Conservation (phyloP, 2,113 vertebrate genomes). For the Hassar affinis region DNA sequence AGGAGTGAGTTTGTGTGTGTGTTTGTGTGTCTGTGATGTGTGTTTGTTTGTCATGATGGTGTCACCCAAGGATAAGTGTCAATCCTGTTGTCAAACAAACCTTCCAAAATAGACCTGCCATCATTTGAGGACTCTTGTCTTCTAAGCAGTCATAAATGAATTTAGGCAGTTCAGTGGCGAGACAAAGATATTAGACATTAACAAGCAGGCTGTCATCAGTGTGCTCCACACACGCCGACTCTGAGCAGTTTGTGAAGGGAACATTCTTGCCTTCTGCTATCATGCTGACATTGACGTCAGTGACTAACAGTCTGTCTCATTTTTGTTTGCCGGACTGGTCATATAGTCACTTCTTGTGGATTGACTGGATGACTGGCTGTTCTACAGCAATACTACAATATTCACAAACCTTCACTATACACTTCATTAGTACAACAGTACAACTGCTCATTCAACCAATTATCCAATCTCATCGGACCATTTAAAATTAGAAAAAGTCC, state of each 20-base stretch:
- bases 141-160: constrained; percentile 4
- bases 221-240: constrained; percentile 20
- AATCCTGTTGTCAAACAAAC: constrained; percentile 38
- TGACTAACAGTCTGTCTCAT: constrained; percentile 47
- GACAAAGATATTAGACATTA: constrained; percentile 10
- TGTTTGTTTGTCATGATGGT: constrained; percentile 14
- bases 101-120: constrained; percentile 29
- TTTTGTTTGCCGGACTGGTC: constrained; percentile 26
- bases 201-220: constrained; percentile 25
- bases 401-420: neutral
- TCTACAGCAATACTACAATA: neutral
- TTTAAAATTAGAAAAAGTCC: neutral
- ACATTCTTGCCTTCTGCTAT: constrained; percentile 43
- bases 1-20: neutral
- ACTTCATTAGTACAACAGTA: neutral
- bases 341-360: constrained; percentile 26
- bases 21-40: neutral
- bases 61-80: constrained; percentile 35
- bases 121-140: constrained; percentile 8
- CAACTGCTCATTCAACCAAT: neutral
- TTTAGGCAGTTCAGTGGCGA: neutral
- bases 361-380: constrained; percentile 25
- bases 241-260: constrained; percentile 31
- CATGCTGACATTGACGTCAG: constrained; percentile 42
- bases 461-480: neutral